Base-by-base conservation (phyloP, 2,888 invertebrate genomes). In the Eumacrocentrus americanus region DNA sequence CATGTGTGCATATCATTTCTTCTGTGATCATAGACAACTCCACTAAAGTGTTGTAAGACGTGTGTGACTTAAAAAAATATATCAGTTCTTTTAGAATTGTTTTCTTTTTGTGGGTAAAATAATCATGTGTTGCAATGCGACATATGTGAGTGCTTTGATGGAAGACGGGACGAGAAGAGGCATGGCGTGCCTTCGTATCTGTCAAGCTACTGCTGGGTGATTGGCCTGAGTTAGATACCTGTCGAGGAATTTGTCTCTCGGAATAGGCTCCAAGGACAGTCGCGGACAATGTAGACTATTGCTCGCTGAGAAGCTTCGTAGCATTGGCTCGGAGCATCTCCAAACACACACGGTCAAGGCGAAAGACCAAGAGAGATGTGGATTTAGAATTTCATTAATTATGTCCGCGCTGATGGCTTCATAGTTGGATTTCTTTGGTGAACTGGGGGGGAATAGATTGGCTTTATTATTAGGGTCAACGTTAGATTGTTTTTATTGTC, bases 241-340 rank as follows among this genome's bases (percentile, higher is more conserved):
- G 44, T 37, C 20, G 22, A 23, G 55, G 60, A 60, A 60, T 60
- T 60, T 56, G 42, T 55, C 60, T 9, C 18, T 50, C 51, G 51
- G 55, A 60, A 60, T 60, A 60, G 60, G 50, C 60, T 29, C 42
- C 55, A 60, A 60, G 55, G 55, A 54, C 50, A 60, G 9, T 34
- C 12, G 35, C 50, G 35, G 51, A 60, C 35, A 55, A 60, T 60
- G 60, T 60, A 60, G 60, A 23, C 44, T 54, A 54, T 54, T 42
- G 54, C 47, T 54, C 11, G 11, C 25, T 23, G 42, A 35, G 22
- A 34, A 37, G 46, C 23, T 18, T 58, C 14, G 29, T 48, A 23
- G 46, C 54, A 48, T 50, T 60, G 40, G 60, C 60, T 60, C 54
- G 20, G 42, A 37, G 23, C 48, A 60, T 23, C 18, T 47, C 48